Conservation (phyloP, 2,113 vertebrate species). For the Engraulis encrasicolus region DNA sequence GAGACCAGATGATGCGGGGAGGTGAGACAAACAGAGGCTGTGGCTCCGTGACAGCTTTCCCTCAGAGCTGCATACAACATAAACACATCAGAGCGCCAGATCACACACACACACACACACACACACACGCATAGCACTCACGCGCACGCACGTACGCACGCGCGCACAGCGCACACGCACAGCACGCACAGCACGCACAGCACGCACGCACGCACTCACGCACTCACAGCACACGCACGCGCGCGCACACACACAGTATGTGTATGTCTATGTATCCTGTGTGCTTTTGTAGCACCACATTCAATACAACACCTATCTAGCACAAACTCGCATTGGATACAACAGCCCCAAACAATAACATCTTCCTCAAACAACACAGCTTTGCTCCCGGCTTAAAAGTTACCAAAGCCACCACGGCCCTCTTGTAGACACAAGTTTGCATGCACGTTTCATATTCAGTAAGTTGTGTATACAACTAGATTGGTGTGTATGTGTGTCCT, state of each 20-base stretch:
- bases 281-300: neutral
- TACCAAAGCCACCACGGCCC: too few relatives aligned
- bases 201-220: too few relatives aligned
- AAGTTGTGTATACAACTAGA: too few relatives aligned
- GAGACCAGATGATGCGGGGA: neutral
- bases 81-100: slow-evolving; percentile 30
- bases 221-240: too few relatives aligned
- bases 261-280: neutral
- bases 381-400: neutral
- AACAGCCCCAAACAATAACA: neutral
- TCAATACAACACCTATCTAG: neutral
- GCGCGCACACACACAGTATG: too few relatives aligned
- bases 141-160: slow-evolving; percentile 14
- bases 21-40: slow-evolving; percentile 42
- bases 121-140: slow-evolving; percentile 20
- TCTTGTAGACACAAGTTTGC: too few relatives aligned
- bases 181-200: too few relatives aligned
- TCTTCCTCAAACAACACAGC: neutral
- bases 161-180: slow-evolving; percentile 26
- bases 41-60: slow-evolving; percentile 36
- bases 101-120: neutral
- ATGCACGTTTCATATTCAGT: too few relatives aligned
- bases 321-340: neutral
- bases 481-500: neutral
- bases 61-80: slow-evolving; percentile 37